A percentile compares a stretch with the other conserved stretches of the same genome.
Evolutionary conservation across 2,797 vertebrate species (phyloP).

Genomic region (Ceyx erithaca): DNA sequence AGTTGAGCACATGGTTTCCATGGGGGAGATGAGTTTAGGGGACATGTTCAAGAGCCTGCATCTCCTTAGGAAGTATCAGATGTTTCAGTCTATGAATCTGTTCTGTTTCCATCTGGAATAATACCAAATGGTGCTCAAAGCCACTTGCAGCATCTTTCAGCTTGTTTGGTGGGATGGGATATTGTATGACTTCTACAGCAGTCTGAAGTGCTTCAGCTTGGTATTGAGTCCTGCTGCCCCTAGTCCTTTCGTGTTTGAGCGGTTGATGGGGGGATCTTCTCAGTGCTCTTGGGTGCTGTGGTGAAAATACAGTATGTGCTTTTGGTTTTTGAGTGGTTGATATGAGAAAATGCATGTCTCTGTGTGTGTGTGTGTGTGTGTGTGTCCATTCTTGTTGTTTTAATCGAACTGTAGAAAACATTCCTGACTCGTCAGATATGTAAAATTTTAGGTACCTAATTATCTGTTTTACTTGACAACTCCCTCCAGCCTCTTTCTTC

Average conservation of each 20-base stretch:
- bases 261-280: background rate
- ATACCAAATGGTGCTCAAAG: background rate
- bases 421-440: background rate
- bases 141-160: background rate
- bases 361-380: too few relatives aligned
- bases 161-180: background rate
- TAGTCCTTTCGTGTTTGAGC: background rate
- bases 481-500: constrained; percentile 2
- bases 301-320: background rate
- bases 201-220: background rate
- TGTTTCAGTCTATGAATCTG: background rate
- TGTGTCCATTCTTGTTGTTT: background rate
- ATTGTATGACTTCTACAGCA: background rate
- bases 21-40: background rate
- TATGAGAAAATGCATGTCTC: background rate
- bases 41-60: fast-evolving
- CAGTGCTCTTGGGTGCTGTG: background rate
- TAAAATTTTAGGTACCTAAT: constrained; percentile 7
- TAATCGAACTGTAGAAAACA: background rate
- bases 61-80: background rate
- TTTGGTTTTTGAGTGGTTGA: background rate
- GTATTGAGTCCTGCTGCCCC: background rate
- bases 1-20: fast-evolving
- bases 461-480: background rate
- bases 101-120: fast-evolving